phyloP scores from a whole-genome alignment of 2,113 vertebrate genomes.

The Apodemus sylvaticus region DNA sequence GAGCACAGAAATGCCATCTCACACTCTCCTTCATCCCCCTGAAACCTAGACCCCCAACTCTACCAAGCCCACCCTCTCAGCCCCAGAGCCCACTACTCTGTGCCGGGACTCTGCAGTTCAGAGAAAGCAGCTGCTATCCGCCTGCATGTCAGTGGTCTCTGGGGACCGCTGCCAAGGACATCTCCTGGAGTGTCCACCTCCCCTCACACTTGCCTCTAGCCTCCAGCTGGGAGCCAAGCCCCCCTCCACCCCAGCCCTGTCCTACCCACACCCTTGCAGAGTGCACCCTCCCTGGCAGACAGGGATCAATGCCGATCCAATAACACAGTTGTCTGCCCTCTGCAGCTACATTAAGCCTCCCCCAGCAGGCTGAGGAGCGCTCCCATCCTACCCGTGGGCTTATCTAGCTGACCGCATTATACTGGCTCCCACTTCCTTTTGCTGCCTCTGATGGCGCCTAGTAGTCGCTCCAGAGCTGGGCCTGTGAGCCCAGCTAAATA shows the following conservation, averaged over 20 bases:
- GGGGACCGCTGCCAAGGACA: not conserved
- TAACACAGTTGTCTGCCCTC: conserved; percentile 67
- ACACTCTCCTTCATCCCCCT: not conserved
- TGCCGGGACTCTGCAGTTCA: not conserved
- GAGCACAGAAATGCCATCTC: conserved; percentile 34
- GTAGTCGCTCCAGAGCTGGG: conserved; percentile 39
- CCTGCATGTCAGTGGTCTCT: not conserved
- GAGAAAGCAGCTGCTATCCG: not conserved
- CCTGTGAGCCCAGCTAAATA: not conserved
- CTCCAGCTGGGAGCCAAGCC: conserved; percentile 10
- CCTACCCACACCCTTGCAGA: conserved; percentile 35
- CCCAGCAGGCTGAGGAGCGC: conserved; percentile 23
- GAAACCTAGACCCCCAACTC: not conserved
- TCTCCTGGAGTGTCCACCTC: not conserved
- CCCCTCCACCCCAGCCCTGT: not conserved
- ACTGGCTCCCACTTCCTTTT: conserved; percentile 36
- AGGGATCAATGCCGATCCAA: conserved; percentile 76
- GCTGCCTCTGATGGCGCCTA: not conserved
- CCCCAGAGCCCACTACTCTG: not conserved
- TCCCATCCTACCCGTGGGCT: conserved; percentile 59
- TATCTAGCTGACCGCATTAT: conserved; percentile 66
- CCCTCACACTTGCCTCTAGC: not conserved
- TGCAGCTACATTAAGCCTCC: conserved; percentile 69
- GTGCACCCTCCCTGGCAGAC: conserved; percentile 48
- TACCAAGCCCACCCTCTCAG: not conserved